These are phyloP conservation scores for Larimichthys crocea DNA, from an alignment of 2,113 vertebrate genomes.

Conservation along the genomic window DNA sequence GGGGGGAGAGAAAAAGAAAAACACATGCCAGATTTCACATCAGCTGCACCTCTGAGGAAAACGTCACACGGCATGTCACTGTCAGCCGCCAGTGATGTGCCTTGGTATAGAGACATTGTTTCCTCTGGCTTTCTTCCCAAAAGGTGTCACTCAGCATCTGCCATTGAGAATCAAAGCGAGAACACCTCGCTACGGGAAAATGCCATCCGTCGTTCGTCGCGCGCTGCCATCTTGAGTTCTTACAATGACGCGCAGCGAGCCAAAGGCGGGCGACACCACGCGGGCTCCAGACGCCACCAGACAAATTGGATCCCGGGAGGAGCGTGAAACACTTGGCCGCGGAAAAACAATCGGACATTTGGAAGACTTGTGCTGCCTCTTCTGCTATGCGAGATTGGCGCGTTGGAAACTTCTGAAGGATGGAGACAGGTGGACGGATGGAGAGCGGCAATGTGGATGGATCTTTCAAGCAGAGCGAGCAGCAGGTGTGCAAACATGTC, in stretches of 20 bases:
- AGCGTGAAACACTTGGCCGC: slow-evolving; percentile 40
- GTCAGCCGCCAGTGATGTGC: slow-evolving; percentile 31
- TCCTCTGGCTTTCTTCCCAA: slow-evolving; percentile 48
- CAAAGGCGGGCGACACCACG: slow-evolving; percentile 24
- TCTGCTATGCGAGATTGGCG: slow-evolving; percentile 18
- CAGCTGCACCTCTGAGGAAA: slow-evolving; percentile 34
- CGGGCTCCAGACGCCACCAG: slow-evolving; percentile 37
- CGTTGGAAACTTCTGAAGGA: slow-evolving; percentile 40
- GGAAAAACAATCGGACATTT: slow-evolving; percentile 54
- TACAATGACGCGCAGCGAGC: slow-evolving; percentile 7
- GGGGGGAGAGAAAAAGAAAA: background rate
- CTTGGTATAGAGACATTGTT: slow-evolving; percentile 21
- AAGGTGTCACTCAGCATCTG: slow-evolving; percentile 66
- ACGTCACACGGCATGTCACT: slow-evolving; percentile 26
- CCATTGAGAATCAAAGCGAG: slow-evolving; percentile 52
- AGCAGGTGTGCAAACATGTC: slow-evolving; percentile 62
- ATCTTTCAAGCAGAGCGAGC: slow-evolving; percentile 49
- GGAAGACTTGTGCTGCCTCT: slow-evolving; percentile 39
- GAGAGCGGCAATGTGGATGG: slow-evolving; percentile 21
- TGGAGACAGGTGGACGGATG: slow-evolving; percentile 54
- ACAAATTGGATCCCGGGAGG: slow-evolving; percentile 53
- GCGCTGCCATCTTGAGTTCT: slow-evolving; percentile 29
- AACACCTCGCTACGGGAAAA: slow-evolving; percentile 39
- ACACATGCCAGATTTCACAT: slow-evolving; percentile 16
- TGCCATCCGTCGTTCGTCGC: slow-evolving; percentile 1